These are phyloP conservation scores for Gambusia yucatana DNA, from an alignment of 2,797 vertebrate genomes.

Conservation along the genomic window DNA sequence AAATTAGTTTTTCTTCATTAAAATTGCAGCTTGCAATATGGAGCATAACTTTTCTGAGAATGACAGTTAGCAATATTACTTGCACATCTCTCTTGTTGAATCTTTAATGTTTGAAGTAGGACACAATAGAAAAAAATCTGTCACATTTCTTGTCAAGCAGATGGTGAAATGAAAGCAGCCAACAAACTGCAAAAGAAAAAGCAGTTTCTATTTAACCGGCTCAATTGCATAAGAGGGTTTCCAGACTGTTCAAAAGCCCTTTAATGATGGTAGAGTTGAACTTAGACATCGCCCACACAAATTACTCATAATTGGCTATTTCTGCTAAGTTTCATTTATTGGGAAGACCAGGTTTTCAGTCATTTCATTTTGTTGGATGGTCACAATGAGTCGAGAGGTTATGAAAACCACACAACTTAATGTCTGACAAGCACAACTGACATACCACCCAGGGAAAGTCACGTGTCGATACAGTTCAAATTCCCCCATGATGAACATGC, in stretches of 20 bases:
- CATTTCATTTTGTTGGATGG: slow-evolving; percentile 18
- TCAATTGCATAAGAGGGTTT: slow-evolving; percentile 36
- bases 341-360: slow-evolving; percentile 60
- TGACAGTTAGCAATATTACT: not conserved
- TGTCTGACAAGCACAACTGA: slow-evolving; percentile 40
- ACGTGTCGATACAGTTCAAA: slow-evolving; percentile 56
- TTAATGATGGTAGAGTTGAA: slow-evolving; percentile 56
- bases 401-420: slow-evolving; percentile 32
- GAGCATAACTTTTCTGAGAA: not conserved
- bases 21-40: not conserved
- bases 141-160: slow-evolving; percentile 15
- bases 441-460: slow-evolving; percentile 59
- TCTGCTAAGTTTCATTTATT: slow-evolving; percentile 75
- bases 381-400: slow-evolving; percentile 40
- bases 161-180: slow-evolving; percentile 42
- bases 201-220: slow-evolving; percentile 35
- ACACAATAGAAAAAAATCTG: not conserved
- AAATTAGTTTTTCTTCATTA: not conserved
- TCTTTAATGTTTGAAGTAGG: not conserved
- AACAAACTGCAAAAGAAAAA: slow-evolving; percentile 24
- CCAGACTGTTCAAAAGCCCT: slow-evolving; percentile 50
- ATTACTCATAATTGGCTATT: slow-evolving; percentile 65
- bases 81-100: slow-evolving; percentile 3
- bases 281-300: slow-evolving; percentile 61
- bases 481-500: slow-evolving; percentile 53